phyloP scores from a whole-genome alignment of 2,113 vertebrate genomes.

The Marmota flaviventris region DNA sequence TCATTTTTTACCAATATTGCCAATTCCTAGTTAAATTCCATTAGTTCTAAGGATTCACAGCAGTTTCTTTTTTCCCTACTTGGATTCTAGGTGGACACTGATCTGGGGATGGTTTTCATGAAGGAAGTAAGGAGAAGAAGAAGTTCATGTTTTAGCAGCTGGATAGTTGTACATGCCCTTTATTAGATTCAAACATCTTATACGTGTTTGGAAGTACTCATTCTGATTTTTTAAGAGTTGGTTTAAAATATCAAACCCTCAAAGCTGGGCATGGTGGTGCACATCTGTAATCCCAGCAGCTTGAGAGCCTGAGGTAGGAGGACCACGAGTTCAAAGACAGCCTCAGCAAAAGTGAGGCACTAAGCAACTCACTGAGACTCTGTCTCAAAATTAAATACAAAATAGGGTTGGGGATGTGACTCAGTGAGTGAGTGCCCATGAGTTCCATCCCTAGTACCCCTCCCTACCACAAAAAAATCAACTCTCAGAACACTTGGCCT shows the following conservation, averaged over 20 bases:
- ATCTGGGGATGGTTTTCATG: neutral
- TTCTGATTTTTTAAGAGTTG: neutral
- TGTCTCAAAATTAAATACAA: no score
- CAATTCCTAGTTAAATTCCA: neutral
- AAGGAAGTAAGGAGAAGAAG: neutral
- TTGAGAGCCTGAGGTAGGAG: no score
- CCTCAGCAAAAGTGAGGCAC: no score
- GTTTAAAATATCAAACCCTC: neutral
- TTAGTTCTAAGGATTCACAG: neutral
- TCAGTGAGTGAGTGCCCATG: no score
- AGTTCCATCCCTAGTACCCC: no score
- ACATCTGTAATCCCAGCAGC: no score
- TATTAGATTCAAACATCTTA: neutral
- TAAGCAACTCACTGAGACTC: no score
- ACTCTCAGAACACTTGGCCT: neutral
- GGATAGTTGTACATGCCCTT: neutral
- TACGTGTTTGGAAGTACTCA: neutral
- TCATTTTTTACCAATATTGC: neutral
- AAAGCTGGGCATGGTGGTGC: no score
- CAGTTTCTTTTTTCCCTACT: neutral
- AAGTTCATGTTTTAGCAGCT: neutral
- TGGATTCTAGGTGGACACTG: neutral
- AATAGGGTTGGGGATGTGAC: no score
- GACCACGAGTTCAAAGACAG: no score
- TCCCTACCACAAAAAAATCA: neutral